These are phyloP conservation scores for Cordilura impudica DNA, from an alignment of 2,888 invertebrate species.

Conservation along the genomic window DNA sequence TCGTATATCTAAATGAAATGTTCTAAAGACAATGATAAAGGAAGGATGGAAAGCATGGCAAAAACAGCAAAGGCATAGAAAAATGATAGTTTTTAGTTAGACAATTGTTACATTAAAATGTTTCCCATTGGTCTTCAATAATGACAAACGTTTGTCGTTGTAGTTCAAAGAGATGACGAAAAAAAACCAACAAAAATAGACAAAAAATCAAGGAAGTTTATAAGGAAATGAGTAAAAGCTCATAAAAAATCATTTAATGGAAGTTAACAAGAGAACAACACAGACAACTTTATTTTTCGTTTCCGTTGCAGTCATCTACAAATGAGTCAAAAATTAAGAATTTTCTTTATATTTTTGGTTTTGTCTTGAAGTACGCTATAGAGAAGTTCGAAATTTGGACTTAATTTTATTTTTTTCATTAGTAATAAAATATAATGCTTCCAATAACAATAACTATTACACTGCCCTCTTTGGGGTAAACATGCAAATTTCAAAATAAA, in stretches of 20 bases:
- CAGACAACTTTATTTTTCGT: too few species aligned
- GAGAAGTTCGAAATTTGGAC: too few species aligned
- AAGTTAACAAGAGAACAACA: not conserved
- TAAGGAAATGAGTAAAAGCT: slow-evolving; percentile 28
- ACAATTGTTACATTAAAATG: slow-evolving; percentile 58
- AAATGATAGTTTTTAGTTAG: slow-evolving; percentile 39
- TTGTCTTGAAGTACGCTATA: too few species aligned
- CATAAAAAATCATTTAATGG: not conserved
- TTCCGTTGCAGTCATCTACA: too few species aligned
- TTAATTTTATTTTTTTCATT: too few species aligned
- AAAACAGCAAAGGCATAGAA: not conserved
- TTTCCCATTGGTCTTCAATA: slow-evolving; percentile 59
- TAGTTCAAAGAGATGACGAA: slow-evolving; percentile 9
- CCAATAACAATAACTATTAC: too few species aligned
- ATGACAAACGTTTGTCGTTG: slow-evolving; percentile 45
- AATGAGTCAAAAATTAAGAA: too few species aligned
- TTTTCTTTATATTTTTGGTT: too few species aligned
- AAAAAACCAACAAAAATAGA: not conserved
- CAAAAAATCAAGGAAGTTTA: slow-evolving; percentile 23
- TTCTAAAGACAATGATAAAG: slow-evolving; percentile 51
- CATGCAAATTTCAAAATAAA: too few species aligned
- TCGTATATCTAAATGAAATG: slow-evolving; percentile 50
- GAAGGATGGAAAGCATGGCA: slow-evolving; percentile 28
- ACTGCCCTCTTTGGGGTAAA: too few species aligned
- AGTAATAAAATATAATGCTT: too few species aligned